These are phyloP conservation scores for Gallinago paraguaiae DNA, from an alignment of 2,113 vertebrate species.

Conservation along the genomic window DNA sequence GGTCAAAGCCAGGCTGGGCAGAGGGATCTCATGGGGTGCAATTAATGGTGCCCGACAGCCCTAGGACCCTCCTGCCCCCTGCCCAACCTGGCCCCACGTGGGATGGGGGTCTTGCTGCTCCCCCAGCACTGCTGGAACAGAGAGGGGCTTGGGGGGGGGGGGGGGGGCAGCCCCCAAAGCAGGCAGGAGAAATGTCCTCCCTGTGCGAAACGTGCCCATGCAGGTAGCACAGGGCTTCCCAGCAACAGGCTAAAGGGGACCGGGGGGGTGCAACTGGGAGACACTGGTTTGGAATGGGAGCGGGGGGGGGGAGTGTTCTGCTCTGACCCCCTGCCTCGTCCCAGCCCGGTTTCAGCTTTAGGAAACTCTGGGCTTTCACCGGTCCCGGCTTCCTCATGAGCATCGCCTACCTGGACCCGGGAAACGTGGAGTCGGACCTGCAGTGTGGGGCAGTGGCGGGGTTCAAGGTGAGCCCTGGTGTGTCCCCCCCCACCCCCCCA, in stretches of 20 bases:
- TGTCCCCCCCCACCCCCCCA: no score
- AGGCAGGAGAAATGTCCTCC: background rate
- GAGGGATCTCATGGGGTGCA: background rate
- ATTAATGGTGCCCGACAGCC: background rate
- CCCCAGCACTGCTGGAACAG: background rate
- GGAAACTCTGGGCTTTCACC: slow-evolving; percentile 82
- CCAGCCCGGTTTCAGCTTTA: slow-evolving; percentile 77
- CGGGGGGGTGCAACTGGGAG: background rate
- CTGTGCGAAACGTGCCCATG: accelerated
- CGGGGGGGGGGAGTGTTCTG: background rate
- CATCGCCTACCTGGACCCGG: slow-evolving; percentile 83
- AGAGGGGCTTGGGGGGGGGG: background rate
- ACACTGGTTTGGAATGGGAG: background rate
- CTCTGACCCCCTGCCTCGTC: background rate
- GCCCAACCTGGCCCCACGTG: accelerated
- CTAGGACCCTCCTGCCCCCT: accelerated
- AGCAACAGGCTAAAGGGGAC: background rate
- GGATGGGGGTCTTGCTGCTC: background rate
- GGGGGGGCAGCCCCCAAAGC: background rate
- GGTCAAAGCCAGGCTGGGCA: background rate
- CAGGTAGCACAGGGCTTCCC: background rate
- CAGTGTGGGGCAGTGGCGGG: slow-evolving; percentile 74
- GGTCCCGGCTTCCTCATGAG: slow-evolving; percentile 84
- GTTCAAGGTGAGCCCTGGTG: slow-evolving; percentile 74
- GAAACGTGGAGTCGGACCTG: slow-evolving; percentile 82